A percentile compares a stretch with the other conserved stretches of the same genome.
These are phyloP conservation scores for Zaprionus taronus DNA, from an alignment of 1,140 invertebrate genomes.

Conservation along the genomic window DNA sequence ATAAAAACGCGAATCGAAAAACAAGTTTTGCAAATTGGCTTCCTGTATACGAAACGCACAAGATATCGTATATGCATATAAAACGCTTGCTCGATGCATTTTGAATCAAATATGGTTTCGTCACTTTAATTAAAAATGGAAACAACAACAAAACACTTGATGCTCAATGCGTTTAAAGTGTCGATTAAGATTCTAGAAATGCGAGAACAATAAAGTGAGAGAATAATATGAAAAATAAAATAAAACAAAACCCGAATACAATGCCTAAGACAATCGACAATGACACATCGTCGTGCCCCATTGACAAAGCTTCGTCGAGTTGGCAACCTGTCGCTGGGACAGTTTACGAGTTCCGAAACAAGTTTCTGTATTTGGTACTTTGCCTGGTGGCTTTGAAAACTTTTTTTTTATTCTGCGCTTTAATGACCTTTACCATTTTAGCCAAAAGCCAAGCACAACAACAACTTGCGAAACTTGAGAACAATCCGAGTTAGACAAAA, in stretches of 20 bases:
- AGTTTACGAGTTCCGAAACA: slow-evolving; percentile 45
- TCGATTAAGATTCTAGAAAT: slow-evolving; percentile 52
- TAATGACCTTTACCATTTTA: slow-evolving; percentile 64
- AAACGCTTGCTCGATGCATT: slow-evolving; percentile 36
- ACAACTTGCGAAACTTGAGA: slow-evolving; percentile 5
- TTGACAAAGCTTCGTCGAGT: slow-evolving; percentile 12
- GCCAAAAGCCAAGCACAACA: slow-evolving; percentile 27
- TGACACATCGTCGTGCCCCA: slow-evolving; percentile 39
- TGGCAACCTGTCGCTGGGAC: slow-evolving; percentile 32
- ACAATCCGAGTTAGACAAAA: slow-evolving; percentile 17
- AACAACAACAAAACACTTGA: slow-evolving; percentile 9
- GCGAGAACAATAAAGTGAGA: slow-evolving; percentile 27
- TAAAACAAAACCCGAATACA: slow-evolving; percentile 13
- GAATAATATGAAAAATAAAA: slow-evolving; percentile 17
- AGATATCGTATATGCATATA: slow-evolving; percentile 7
- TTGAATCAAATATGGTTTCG: slow-evolving; percentile 36
- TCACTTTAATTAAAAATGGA: slow-evolving; percentile 18
- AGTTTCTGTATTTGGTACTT: slow-evolving; percentile 61
- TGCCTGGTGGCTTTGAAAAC: slow-evolving; percentile 46
- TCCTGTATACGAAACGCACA: slow-evolving; percentile 45
- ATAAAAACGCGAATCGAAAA: slow-evolving; percentile 27
- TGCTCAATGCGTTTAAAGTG: slow-evolving; percentile 19
- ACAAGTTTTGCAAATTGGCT: slow-evolving; percentile 50
- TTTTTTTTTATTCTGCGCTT: slow-evolving; percentile 25
- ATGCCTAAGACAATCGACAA: slow-evolving; percentile 10